Conservation (phyloP, 2,113 vertebrate genomes). For the Amia ocellicauda region DNA sequence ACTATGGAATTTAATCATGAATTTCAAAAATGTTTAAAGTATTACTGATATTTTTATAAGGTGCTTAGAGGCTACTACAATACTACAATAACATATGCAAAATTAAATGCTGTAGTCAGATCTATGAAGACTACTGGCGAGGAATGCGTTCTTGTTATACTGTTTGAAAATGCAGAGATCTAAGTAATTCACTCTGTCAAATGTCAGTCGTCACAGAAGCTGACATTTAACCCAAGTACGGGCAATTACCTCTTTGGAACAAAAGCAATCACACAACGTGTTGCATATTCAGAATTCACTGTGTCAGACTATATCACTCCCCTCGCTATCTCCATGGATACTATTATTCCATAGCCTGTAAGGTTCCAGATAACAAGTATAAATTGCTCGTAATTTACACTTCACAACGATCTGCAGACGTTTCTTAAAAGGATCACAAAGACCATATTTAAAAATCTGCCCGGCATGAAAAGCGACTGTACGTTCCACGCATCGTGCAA, state of each 20-base stretch:
- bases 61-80: too few species aligned
- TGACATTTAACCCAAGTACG: not conserved
- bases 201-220: not conserved
- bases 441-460: not conserved
- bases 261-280: not conserved
- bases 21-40: too few species aligned
- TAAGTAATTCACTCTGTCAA: not conserved
- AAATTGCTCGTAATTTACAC: not conserved
- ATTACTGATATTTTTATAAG: too few species aligned
- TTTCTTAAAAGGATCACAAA: conserved; percentile 1
- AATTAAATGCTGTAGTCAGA: too few species aligned
- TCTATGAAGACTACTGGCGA: too few species aligned
- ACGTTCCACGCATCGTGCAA: too few species aligned
- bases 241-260: not conserved
- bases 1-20: too few species aligned
- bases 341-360: conserved; percentile 3
- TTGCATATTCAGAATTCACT: not conserved
- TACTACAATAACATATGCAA: too few species aligned
- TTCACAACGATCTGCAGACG: not conserved
- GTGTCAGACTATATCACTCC: not conserved
- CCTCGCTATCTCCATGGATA: conserved; percentile 20
- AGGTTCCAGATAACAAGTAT: not conserved
- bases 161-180: too few species aligned
- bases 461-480: not conserved
- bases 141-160: too few species aligned